Percentiles rank a stretch among this genome's conserved stretches.
These are phyloP conservation scores for Phortica magna DNA, from an alignment of 2,888 invertebrate species.

Conservation along the genomic window DNA sequence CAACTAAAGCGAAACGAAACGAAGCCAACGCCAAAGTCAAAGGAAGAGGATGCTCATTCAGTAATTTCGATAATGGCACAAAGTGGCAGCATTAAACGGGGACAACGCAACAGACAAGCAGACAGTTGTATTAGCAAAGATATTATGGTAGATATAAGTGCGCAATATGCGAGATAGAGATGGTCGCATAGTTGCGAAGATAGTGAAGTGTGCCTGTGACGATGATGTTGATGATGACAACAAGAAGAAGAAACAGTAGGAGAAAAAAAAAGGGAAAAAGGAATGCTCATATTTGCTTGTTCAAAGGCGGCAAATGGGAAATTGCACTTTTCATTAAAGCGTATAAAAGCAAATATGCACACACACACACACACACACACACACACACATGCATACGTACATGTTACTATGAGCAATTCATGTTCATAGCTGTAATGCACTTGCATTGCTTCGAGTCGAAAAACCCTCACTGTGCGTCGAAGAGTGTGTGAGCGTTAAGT, in stretches of 20 bases:
- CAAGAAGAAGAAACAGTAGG: background rate
- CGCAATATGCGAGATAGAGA: constrained; percentile 2
- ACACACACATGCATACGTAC: background rate
- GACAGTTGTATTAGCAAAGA: background rate
- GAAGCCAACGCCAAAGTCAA: constrained; percentile 17
- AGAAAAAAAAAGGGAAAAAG: constrained; percentile 1
- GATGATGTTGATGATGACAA: background rate
- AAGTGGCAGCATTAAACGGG: constrained; percentile 67
- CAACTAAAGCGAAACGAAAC: constrained; percentile 43
- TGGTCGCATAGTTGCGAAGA: background rate
- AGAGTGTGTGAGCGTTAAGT: background rate
- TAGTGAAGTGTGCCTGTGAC: background rate
- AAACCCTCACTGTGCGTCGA: background rate
- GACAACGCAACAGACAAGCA: background rate
- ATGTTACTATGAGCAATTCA: background rate
- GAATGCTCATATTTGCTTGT: constrained; percentile 4
- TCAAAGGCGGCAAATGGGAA: constrained; percentile 39
- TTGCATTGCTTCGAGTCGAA: background rate
- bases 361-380: background rate
- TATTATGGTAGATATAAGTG: background rate
- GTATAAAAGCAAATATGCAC: constrained; percentile 16
- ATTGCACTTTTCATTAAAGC: constrained; percentile 69
- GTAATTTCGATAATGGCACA: constrained; percentile 61
- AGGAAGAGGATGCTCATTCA: constrained; percentile 40
- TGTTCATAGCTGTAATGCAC: background rate